These are phyloP conservation scores for Plectropomus leopardus DNA, from an alignment of 2,113 vertebrate species.

Conservation along the genomic window DNA sequence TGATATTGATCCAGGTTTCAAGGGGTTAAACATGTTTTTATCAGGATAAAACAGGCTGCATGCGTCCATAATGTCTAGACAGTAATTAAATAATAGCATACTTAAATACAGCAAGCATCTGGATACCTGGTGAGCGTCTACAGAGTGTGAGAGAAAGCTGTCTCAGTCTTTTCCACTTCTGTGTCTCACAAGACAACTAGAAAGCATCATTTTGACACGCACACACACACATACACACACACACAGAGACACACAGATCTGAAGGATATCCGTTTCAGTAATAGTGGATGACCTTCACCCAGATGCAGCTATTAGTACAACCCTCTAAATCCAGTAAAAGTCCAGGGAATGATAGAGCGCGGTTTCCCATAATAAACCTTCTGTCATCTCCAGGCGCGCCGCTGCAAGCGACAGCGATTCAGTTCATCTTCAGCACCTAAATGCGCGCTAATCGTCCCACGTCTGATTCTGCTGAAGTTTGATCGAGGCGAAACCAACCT, in stretches of 20 bases:
- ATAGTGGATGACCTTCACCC: conserved; percentile 70
- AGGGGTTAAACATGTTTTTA: not conserved
- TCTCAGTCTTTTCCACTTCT: conserved; percentile 10
- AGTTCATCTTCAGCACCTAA: conserved; percentile 43
- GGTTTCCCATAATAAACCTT: conserved; percentile 50
- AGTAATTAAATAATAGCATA: not conserved
- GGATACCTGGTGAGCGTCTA: not conserved
- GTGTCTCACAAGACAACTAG: conserved; percentile 3
- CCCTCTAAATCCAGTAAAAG: conserved; percentile 53
- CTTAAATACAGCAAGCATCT: not conserved
- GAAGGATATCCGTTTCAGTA: conserved; percentile 39
- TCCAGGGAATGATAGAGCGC: conserved; percentile 43
- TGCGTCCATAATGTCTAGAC: not conserved
- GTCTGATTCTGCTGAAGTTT: conserved; percentile 69
- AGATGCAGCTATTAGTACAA: conserved; percentile 47
- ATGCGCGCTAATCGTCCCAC: conserved; percentile 58
- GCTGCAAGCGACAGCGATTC: conserved; percentile 39
- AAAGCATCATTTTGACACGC: conserved; percentile 9
- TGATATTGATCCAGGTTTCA: too few relatives aligned
- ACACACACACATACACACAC: conserved; percentile 3
- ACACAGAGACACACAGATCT: conserved; percentile 12
- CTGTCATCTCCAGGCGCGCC: conserved; percentile 56
- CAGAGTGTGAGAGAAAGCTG: not conserved
- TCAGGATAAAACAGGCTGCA: not conserved
- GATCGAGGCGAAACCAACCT: conserved; percentile 58